Percentiles rank a stretch among this genome's conserved stretches.
These are phyloP conservation scores for Sinotaia quadrata DNA, from an alignment of 2,888 invertebrate species.

Conservation along the genomic window DNA sequence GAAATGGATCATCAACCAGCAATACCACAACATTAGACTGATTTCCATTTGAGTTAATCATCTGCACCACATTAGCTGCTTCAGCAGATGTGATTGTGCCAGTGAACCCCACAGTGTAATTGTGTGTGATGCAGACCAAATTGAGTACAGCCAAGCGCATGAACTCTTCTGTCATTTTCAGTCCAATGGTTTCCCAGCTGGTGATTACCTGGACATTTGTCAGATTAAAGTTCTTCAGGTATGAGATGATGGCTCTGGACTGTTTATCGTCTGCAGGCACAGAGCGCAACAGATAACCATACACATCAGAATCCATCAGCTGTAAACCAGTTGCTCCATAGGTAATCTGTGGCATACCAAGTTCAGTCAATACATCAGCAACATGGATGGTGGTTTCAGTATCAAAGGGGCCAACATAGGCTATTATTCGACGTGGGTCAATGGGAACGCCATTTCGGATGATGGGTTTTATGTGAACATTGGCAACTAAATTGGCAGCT, in stretches of 20 bases:
- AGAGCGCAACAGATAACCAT: slow-evolving; percentile 61
- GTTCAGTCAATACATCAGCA: slow-evolving; percentile 58
- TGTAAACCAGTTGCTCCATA: slow-evolving; percentile 63
- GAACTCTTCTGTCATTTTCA: slow-evolving; percentile 58
- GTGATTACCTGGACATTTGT: slow-evolving; percentile 70
- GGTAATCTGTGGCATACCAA: slow-evolving; percentile 66
- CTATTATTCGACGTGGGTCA: slow-evolving; percentile 24
- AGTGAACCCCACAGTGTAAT: slow-evolving; percentile 49
- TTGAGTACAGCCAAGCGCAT: slow-evolving; percentile 59
- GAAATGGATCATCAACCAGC: slow-evolving; percentile 56
- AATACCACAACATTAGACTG: slow-evolving; percentile 51
- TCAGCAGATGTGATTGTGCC: slow-evolving; percentile 43
- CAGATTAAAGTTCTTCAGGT: slow-evolving; percentile 70
- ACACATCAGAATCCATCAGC: slow-evolving; percentile 51
- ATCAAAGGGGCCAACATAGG: slow-evolving; percentile 57
- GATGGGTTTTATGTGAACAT: slow-evolving; percentile 56
- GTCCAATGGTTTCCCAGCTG: slow-evolving; percentile 59
- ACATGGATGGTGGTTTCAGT: slow-evolving; percentile 60
- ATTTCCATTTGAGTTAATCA: slow-evolving; percentile 38
- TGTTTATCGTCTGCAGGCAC: slow-evolving; percentile 68
- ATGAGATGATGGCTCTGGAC: slow-evolving; percentile 68
- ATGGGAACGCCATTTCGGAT: slow-evolving; percentile 36
- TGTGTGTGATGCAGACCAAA: slow-evolving; percentile 61
- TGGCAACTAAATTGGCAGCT: slow-evolving; percentile 66
- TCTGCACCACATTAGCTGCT: slow-evolving; percentile 41